Evolutionary conservation across 2,888 invertebrate species (phyloP).

Genomic region (Phortica okadai): DNA sequence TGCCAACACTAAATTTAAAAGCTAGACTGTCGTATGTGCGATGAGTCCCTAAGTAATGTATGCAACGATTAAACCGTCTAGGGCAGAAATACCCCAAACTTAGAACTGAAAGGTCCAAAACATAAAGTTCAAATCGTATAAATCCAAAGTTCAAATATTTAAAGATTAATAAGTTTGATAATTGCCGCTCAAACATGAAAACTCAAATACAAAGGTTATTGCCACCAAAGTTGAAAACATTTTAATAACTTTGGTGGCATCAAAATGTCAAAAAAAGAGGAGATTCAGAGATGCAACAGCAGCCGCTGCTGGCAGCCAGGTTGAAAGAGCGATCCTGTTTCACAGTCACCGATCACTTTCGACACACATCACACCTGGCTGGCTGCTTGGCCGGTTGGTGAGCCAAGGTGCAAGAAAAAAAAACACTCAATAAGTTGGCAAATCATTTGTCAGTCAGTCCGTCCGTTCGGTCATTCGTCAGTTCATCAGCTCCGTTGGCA

Average conservation of each 20-base stretch:
- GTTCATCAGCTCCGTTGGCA: constrained; percentile 17
- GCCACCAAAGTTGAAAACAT: constrained; percentile 7
- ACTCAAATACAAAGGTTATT: neutral
- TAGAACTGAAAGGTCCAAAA: too few species aligned
- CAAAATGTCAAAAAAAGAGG: constrained; percentile 40
- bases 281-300: constrained; percentile 44
- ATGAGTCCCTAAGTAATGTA: too few species aligned
- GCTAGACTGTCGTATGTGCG: too few species aligned
- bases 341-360: constrained; percentile 33
- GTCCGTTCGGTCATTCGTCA: neutral
- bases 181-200: neutral
- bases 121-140: too few species aligned
- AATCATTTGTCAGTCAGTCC: neutral
- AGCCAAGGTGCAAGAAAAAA: neutral
- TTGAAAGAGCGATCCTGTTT: constrained; percentile 53
- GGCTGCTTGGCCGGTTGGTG: constrained; percentile 28
- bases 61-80: too few species aligned
- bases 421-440: constrained; percentile 3
- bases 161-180: too few species aligned
- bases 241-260: constrained; percentile 59
- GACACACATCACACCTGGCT: constrained; percentile 51
- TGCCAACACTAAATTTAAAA: too few species aligned
- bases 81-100: too few species aligned
- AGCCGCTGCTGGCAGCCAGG: constrained; percentile 50
- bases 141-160: too few species aligned